These are phyloP conservation scores for Agrotis segetum DNA, from an alignment of 2,888 invertebrate species.

Conservation along the genomic window DNA sequence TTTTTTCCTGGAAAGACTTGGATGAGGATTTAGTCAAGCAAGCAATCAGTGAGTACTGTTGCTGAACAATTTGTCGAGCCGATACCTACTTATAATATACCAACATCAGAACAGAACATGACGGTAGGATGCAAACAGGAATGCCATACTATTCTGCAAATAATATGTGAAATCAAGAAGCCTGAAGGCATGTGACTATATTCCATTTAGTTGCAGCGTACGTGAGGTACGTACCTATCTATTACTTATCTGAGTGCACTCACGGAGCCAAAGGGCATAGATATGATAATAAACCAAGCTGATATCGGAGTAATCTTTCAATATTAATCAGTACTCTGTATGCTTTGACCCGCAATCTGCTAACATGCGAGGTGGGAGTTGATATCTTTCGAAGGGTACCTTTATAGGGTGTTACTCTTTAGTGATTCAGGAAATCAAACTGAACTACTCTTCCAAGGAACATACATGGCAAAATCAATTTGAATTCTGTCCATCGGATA, in stretches of 20 bases:
- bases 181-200: not conserved
- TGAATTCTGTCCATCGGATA: no score
- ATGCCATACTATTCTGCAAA: not conserved
- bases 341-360: slow-evolving; percentile 35
- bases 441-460: no score
- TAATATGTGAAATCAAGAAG: not conserved
- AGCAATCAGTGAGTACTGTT: not conserved
- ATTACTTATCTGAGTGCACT: slow-evolving; percentile 24
- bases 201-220: slow-evolving; percentile 2
- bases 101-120: not conserved
- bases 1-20: no score
- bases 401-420: no score
- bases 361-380: slow-evolving; percentile 8
- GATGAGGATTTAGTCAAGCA: no score
- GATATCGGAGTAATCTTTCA: slow-evolving; percentile 36
- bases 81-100: not conserved
- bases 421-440: no score
- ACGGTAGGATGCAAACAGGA: not conserved
- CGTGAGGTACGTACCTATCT: slow-evolving; percentile 10
- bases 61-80: no score
- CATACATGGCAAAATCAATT: no score
- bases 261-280: slow-evolving; percentile 28
- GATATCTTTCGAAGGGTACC: slow-evolving; percentile 1
- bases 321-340: slow-evolving; percentile 34
- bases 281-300: slow-evolving; percentile 37